phyloP scores from a whole-genome alignment of 2,888 invertebrate species.

The Tetrapedia diversipes region DNA sequence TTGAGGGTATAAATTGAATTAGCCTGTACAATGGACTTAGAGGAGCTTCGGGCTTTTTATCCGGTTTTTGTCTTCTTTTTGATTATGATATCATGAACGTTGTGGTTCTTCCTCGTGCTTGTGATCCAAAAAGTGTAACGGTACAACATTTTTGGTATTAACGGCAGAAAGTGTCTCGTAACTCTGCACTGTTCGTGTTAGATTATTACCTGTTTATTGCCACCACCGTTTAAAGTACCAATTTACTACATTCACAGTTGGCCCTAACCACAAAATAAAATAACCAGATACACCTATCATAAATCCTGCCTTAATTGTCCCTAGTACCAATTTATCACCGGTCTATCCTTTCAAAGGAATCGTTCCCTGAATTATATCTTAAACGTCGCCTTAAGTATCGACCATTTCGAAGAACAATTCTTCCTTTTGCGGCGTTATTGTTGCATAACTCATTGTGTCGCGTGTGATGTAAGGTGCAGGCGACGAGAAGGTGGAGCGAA shows the following conservation, averaged over 20 bases:
- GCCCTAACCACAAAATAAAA: no score
- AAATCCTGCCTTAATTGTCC: no score
- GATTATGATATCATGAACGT: no score
- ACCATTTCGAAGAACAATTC: slow-evolving; percentile 15
- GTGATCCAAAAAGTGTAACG: neutral
- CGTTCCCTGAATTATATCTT: neutral
- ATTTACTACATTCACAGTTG: no score
- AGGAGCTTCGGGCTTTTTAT: neutral
- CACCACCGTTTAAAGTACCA: no score
- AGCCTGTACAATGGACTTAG: neutral
- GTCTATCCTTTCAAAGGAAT: neutral
- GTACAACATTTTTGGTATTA: no score
- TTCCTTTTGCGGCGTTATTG: neutral
- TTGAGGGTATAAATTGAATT: neutral
- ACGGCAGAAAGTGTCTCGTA: no score
- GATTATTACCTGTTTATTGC: no score
- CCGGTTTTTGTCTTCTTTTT: neutral
- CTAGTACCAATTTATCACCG: no score
- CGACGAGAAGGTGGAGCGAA: neutral
- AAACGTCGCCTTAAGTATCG: neutral
- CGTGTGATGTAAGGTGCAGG: neutral
- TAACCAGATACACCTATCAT: no score
- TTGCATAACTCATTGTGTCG: slow-evolving; percentile 10
- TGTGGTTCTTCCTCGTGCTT: neutral
- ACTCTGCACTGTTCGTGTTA: no score